Evolutionary conservation across 2,113 vertebrate genomes (phyloP), one percentile per base, ranked within the genome.

Genomic region (Physeter macrocephalus): DNA sequence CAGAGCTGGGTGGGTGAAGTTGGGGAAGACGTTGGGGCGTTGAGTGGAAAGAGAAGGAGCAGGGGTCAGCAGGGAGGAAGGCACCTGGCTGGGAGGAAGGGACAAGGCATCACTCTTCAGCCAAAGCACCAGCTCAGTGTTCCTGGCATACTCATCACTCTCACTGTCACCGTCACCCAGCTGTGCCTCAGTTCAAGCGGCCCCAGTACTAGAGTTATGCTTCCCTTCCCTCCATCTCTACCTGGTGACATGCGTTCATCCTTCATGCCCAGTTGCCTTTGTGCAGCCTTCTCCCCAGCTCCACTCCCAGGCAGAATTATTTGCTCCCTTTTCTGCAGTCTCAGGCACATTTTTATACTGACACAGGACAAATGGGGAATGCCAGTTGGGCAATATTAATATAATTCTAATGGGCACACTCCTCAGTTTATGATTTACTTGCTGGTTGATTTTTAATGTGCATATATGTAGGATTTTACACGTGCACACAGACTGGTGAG

Each of bases 321-420:
- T 49, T 39, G 77, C 77, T 85, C 15, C 59, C 25, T 71, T 78
- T 87, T 71, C 88, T 94, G 88, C 66, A 54, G 8, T 88, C 71
- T 97, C 72, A 34, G 85, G 92, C 90, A 89, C 61, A 59, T 59
- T 87, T 94, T 88, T 84, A 29, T 54, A 71, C 69, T 69, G 88
- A 93, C 67, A 61, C 78, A 52, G 67, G 72, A 34, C 36, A 64
- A 29, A 0, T 12, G 6, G 78, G 39, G 67, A 72, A n/a, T 57
- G 75, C 75, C 84, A 84, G 25, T 41, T 66, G 36, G 93, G 52
- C 80, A 74, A 31, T 77, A 82, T 75, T n/a, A 66, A 77, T 75
- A 12, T 81, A 21, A 67, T 78, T 90, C n/a, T 62, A 72, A 66
- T n/a, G 54, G n/a, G 1, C 43, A 93, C 41, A 86, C 46, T 20